phyloP scores from a whole-genome alignment of 2,797 vertebrate species.

The Xiphophorus birchmanni region DNA sequence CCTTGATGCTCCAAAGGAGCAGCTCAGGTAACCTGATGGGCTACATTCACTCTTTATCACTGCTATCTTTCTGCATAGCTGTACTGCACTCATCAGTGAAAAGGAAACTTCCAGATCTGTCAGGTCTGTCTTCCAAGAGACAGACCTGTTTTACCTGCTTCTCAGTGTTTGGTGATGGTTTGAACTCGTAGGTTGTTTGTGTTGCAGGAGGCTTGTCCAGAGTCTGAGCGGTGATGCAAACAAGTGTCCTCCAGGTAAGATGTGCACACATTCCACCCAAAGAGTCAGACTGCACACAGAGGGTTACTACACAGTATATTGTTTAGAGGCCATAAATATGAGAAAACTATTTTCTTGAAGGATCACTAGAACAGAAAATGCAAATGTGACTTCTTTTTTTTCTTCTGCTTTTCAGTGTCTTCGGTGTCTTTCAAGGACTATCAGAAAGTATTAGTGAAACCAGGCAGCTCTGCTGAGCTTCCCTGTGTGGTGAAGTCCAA shows the following conservation, averaged over 20 bases:
- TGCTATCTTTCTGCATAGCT: constrained; percentile 8
- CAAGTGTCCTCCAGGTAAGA: constrained; percentile 83
- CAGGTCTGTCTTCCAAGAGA: neutral
- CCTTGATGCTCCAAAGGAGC: constrained; percentile 59
- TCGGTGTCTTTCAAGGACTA: constrained; percentile 56
- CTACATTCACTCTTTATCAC: neutral
- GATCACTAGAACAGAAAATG: neutral
- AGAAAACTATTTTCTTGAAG: neutral
- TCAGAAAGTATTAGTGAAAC: constrained; percentile 82
- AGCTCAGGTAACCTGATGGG: constrained; percentile 74
- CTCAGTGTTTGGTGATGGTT: constrained; percentile 7
- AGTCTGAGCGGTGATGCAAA: constrained; percentile 88
- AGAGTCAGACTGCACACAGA: neutral
- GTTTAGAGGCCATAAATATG: neutral
- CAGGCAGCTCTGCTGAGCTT: constrained; percentile 90
- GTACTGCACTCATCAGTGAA: constrained; percentile 3
- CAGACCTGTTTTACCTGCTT: constrained; percentile 44
- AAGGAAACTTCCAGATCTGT: no score
- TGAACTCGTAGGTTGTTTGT: constrained; percentile 8
- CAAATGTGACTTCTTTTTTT: constrained; percentile 8
- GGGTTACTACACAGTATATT: neutral
- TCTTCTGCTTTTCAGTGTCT: constrained; percentile 46
- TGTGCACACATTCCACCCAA: neutral
- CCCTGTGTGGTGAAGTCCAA: constrained; percentile 90
- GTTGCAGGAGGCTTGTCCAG: constrained; percentile 88